A percentile compares a stretch with the other conserved stretches of the same genome.
phyloP scores from a whole-genome alignment of 2,113 vertebrate genomes.

The Cacatua alba region DNA sequence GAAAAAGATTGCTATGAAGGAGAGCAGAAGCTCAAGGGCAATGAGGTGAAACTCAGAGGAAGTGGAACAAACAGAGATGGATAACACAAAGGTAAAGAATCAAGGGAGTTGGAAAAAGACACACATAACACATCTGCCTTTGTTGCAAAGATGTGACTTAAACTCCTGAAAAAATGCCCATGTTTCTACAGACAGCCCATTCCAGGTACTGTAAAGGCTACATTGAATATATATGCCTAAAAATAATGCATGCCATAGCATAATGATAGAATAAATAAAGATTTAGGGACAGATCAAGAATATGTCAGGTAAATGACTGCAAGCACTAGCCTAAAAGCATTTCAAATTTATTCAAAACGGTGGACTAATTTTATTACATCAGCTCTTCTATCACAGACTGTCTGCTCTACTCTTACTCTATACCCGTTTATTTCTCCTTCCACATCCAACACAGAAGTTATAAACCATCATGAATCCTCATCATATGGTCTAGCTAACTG shows the following conservation, averaged over 20 bases:
- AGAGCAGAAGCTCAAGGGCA: neutral
- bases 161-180: neutral
- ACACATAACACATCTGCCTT: neutral
- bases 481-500: neutral
- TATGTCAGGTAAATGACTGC: neutral
- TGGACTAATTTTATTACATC: neutral
- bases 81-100: neutral
- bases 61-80: slow-evolving; percentile 2
- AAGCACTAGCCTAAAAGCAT: neutral
- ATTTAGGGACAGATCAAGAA: neutral
- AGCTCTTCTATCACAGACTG: neutral
- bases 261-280: neutral
- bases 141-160: neutral
- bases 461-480: neutral
- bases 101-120: neutral
- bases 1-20: neutral
- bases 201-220: neutral
- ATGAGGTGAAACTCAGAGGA: slow-evolving; percentile 14
- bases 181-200: neutral
- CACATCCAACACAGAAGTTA: neutral
- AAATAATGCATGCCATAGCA: neutral
- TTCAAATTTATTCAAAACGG: neutral
- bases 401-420: neutral
- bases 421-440: neutral
- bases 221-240: accelerated